Percentiles rank a stretch among this genome's conserved stretches.
Evolutionary conservation across 2,797 vertebrate genomes (phyloP).

Genomic region (Cyprinella venusta): DNA sequence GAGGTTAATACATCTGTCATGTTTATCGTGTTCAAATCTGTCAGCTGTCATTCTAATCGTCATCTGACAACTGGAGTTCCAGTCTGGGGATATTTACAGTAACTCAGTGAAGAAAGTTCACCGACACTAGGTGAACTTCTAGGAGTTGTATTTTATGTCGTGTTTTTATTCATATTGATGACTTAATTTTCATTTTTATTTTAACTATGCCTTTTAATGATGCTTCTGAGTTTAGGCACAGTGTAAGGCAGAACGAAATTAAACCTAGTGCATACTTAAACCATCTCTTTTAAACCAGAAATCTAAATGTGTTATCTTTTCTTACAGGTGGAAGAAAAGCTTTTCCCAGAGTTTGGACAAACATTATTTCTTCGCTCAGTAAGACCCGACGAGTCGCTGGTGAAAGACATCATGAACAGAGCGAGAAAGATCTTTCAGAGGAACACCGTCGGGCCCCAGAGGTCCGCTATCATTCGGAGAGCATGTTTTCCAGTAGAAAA

Average conservation of each 20-base stretch:
- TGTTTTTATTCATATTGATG: no score
- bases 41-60: no score
- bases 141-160: no score
- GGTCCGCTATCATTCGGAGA: slow-evolving; percentile 69
- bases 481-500: background rate
- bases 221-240: background rate
- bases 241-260: background rate
- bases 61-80: no score
- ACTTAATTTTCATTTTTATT: no score
- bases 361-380: slow-evolving; percentile 80
- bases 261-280: background rate
- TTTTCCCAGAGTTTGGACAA: slow-evolving; percentile 79
- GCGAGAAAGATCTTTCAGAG: slow-evolving; percentile 80
- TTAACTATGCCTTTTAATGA: no score
- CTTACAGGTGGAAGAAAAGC: slow-evolving; percentile 84
- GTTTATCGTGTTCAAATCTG: no score
- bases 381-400: slow-evolving; percentile 78
- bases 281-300: background rate
- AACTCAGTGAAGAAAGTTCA: no score
- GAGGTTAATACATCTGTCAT: no score
- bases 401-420: slow-evolving; percentile 77
- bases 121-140: no score
- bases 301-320: background rate
- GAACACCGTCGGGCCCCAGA: slow-evolving; percentile 86
- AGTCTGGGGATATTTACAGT: no score